Percentiles rank a stretch among this genome's conserved stretches.
phyloP scores from a whole-genome alignment of 2,888 invertebrate genomes.

The Clusia tigrina region DNA sequence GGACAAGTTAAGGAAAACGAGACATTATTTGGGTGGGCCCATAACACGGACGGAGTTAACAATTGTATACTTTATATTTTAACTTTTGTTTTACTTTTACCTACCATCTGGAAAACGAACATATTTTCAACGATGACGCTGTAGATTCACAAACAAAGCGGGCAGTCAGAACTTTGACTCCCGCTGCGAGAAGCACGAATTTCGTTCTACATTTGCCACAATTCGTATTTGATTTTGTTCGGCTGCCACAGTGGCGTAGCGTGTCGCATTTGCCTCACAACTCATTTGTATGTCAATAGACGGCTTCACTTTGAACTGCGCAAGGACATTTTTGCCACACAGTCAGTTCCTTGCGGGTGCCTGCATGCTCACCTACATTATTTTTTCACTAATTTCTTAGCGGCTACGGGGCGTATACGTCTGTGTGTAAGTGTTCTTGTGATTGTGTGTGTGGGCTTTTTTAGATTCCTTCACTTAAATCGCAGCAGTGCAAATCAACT shows the following conservation, averaged over 20 bases:
- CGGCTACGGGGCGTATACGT: not conserved
- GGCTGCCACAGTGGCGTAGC: constrained; percentile 40
- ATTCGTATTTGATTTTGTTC: not conserved
- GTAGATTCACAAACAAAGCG: no score
- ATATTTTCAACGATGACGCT: no score
- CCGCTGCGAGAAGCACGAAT: no score
- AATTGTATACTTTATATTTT: no score
- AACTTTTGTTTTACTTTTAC: no score
- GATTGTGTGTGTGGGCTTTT: not conserved
- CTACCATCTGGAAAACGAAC: no score
- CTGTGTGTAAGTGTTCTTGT: not conserved
- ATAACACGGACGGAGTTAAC: no score
- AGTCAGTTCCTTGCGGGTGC: not conserved
- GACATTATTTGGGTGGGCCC: no score
- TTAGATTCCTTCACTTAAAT: not conserved
- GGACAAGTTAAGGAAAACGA: no score
- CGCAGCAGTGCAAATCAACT: constrained; percentile 38
- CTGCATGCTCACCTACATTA: not conserved
- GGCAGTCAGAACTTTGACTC: no score
- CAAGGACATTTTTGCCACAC: constrained; percentile 55
- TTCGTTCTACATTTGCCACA: no score
- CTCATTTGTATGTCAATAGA: constrained; percentile 56
- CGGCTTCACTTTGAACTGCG: constrained; percentile 52
- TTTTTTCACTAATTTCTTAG: not conserved
- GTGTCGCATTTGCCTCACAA: constrained; percentile 51